Conservation (phyloP, 2,888 invertebrate genomes). For the Acleris cristana region DNA sequence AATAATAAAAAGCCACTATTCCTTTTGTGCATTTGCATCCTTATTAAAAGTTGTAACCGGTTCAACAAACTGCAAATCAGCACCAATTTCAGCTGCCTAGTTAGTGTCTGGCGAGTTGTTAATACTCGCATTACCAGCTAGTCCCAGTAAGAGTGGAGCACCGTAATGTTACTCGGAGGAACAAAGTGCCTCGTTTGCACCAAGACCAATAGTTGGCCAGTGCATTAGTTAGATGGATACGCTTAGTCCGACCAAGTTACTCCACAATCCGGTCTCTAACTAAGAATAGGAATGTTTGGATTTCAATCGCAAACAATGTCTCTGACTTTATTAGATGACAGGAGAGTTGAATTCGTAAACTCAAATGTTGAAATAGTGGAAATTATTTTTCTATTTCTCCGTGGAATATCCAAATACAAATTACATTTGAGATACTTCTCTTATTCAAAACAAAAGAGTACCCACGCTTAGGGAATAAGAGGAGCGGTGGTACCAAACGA, state of each 20-base stretch:
- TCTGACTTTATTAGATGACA: slow-evolving; percentile 59
- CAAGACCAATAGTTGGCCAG: slow-evolving; percentile 79
- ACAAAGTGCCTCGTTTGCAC: slow-evolving; percentile 78
- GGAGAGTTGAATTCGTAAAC: background rate
- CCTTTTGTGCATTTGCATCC: background rate
- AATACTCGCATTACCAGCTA: slow-evolving; percentile 14
- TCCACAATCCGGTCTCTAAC: slow-evolving; percentile 74
- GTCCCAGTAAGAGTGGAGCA: slow-evolving; percentile 20
- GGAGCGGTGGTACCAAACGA: slow-evolving; percentile 9
- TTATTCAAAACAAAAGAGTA: background rate
- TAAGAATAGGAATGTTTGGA: slow-evolving; percentile 72
- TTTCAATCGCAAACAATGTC: slow-evolving; percentile 62
- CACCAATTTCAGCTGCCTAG: slow-evolving; percentile 14
- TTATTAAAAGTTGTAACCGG: background rate
- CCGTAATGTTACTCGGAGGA: slow-evolving; percentile 41
- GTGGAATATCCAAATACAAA: background rate
- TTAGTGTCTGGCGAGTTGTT: slow-evolving; percentile 19
- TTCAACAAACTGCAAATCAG: slow-evolving; percentile 11
- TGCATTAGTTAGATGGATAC: slow-evolving; percentile 81
- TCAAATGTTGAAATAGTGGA: too few species aligned
- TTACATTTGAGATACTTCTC: background rate
- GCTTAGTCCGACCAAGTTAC: slow-evolving; percentile 72
- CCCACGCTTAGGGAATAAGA: background rate
- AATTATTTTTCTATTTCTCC: too few species aligned
- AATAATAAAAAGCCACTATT: too few species aligned